Base-by-base conservation (phyloP, 1,140 invertebrate species). In the Luehdorfia chinensis region DNA sequence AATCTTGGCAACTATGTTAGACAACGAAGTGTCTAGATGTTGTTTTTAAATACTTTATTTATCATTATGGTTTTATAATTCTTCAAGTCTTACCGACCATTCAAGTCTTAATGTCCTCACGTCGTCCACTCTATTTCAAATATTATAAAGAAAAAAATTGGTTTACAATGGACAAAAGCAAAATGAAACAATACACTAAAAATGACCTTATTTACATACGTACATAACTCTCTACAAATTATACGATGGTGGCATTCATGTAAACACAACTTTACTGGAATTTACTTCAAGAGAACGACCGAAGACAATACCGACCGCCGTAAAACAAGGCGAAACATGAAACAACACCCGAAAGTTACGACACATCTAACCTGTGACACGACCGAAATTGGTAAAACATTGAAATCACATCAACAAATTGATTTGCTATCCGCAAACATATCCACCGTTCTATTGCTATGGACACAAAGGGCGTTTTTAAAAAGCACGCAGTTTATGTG, bases 351-450 rank as follows among this genome's bases (percentile, higher is more conserved):
- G 9, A 53, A 34, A 44, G 45, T 54, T 54, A 54, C 51, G 51
- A 54, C 27, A 41, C 46, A 18, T n/a, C 41, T 54, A 48, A 54
- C 51, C 46, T 54, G 37, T 48, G 46, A 54, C 46, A 54, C 46
- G 32, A 44, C 51, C 46, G 21, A 54, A 54, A 54, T 48, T 48
- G 46, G 51, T 48, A 47, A 54, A 48, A 41, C 51, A 34, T 48
- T 54, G 46, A 41, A 47, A 53, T 52, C 46, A 30, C 51, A 25
- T 33, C 30, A 15, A 44, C 51, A 44, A 37, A 8, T 11, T 28
- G 19, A 37, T 9, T 1, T 34, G 2, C 23, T 11, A 5, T 14
- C 4, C 16, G 19, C 1, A 32, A 21, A 30, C 6, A 2, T 16
- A 36, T 4, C 6, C 1, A 2, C 3, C 2, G 16, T 27, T 23